A percentile compares a stretch with the other conserved stretches of the same genome.
Conservation (phyloP, 1,140 invertebrate species). For the Lordiphosa stackelbergi region DNA sequence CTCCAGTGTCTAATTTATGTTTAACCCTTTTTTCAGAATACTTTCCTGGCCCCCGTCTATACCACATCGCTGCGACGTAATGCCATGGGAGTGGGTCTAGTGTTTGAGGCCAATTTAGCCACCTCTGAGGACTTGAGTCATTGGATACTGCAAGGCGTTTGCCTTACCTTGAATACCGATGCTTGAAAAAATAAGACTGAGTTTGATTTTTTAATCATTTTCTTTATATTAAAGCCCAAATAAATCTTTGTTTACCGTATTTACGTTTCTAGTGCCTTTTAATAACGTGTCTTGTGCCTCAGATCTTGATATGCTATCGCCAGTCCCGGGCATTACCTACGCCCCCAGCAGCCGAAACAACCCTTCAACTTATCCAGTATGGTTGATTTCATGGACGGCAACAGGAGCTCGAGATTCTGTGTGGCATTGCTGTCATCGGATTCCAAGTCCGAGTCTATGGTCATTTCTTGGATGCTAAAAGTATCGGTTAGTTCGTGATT, state of each 20-base stretch:
- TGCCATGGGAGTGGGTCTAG: conserved; percentile 92
- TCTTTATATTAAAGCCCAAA: conserved; percentile 43
- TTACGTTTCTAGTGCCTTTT: conserved; percentile 62
- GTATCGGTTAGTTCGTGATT: conserved; percentile 72
- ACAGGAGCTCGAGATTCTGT: conserved; percentile 70
- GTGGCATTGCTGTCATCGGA: conserved; percentile 74
- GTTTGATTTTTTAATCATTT: conserved; percentile 15
- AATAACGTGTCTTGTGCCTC: conserved; percentile 68
- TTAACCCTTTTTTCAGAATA: conserved; percentile 81
- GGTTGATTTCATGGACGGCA: conserved; percentile 66
- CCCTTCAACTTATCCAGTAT: conserved; percentile 65
- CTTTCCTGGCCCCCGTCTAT: conserved; percentile 90
- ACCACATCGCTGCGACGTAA: conserved; percentile 89
- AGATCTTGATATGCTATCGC: conserved; percentile 13
- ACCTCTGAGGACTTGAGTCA: conserved; percentile 88
- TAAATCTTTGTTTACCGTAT: conserved; percentile 48
- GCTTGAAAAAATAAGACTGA: conserved; percentile 78
- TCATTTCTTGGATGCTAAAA: conserved; percentile 77
- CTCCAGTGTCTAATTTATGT: neutral
- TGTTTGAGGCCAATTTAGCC: conserved; percentile 91
- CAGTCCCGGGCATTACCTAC: conserved; percentile 51
- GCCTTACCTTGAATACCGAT: conserved; percentile 87
- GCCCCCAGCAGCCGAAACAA: conserved; percentile 65
- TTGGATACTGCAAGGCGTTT: conserved; percentile 93
- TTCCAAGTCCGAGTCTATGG: conserved; percentile 70